Conservation (phyloP, 2,113 vertebrate genomes). For the Morone chrysops region DNA sequence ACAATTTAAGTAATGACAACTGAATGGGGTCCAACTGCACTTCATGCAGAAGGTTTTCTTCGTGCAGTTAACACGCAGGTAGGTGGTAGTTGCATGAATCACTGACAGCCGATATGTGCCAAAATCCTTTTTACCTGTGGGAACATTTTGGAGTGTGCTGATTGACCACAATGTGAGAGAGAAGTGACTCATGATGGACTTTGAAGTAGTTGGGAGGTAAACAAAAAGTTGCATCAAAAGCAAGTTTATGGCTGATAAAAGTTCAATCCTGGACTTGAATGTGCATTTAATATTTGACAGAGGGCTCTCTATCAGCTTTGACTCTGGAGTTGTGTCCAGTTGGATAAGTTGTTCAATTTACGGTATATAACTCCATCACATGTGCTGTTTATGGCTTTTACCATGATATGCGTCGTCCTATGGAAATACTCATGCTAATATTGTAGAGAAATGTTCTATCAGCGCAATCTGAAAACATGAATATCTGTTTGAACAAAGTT, state of each 20-base stretch:
- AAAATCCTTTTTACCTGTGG: slow-evolving; percentile 34
- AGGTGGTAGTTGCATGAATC: slow-evolving; percentile 23
- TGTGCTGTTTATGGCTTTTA: slow-evolving; percentile 60
- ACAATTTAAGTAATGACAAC: slow-evolving; percentile 12
- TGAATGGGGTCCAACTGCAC: slow-evolving; percentile 32
- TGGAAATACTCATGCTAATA: slow-evolving; percentile 27
- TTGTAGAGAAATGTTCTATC: slow-evolving; percentile 18
- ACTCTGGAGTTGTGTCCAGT: slow-evolving; percentile 65
- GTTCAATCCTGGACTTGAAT: slow-evolving; percentile 76
- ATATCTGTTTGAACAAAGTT: slow-evolving; percentile 11
- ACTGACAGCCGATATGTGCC: slow-evolving; percentile 15
- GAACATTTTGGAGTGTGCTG: slow-evolving; percentile 30
- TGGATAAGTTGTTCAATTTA: slow-evolving; percentile 63
- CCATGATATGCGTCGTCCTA: slow-evolving; percentile 24
- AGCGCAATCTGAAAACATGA: slow-evolving; percentile 34
- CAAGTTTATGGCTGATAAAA: neutral
- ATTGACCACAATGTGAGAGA: slow-evolving; percentile 21
- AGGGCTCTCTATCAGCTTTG: slow-evolving; percentile 81
- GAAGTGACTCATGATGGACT: slow-evolving; percentile 32
- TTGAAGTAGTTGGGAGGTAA: slow-evolving; percentile 16
- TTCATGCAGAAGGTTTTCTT: neutral
- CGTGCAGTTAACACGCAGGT: neutral
- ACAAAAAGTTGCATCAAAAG: neutral
- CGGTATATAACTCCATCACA: slow-evolving; percentile 33
- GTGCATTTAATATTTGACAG: slow-evolving; percentile 81